phyloP scores from a whole-genome alignment of 2,113 vertebrate genomes.

The Nettapus auritus region DNA sequence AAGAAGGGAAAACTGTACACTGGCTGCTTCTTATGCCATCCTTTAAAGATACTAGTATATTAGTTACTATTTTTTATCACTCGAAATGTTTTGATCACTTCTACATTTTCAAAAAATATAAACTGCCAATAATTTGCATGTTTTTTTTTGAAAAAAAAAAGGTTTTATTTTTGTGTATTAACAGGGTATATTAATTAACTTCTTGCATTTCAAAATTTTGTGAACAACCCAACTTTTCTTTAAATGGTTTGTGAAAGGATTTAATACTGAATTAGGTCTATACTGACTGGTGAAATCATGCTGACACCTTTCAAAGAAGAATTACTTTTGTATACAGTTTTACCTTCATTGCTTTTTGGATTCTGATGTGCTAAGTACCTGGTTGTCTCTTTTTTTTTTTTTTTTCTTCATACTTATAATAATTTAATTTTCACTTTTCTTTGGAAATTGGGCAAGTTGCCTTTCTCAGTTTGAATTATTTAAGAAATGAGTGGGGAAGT shows the following conservation, averaged over 20 bases:
- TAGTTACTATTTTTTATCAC: neutral
- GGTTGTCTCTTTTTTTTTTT: neutral
- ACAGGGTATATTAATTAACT: neutral
- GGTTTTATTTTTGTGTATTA: neutral
- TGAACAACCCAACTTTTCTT: neutral
- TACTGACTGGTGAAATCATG: neutral
- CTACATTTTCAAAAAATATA: neutral
- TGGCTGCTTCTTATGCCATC: neutral
- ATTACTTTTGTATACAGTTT: neutral
- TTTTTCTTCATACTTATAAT: neutral
- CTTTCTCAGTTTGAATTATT: neutral
- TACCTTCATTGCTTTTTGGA: neutral
- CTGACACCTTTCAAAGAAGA: neutral
- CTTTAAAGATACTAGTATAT: neutral
- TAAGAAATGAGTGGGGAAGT: neutral
- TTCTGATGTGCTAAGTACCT: neutral
- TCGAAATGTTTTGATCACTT: neutral
- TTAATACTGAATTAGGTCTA: neutral
- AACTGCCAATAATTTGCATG: neutral
- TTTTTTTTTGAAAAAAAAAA: neutral
- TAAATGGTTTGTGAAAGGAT: neutral
- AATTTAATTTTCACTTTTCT: neutral
- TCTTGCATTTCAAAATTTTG: neutral
- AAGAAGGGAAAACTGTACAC: neutral
- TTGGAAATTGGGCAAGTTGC: neutral